These are phyloP conservation scores for Lepilemur ruficaudatus DNA, from an alignment of 2,797 vertebrate species.

Conservation along the genomic window DNA sequence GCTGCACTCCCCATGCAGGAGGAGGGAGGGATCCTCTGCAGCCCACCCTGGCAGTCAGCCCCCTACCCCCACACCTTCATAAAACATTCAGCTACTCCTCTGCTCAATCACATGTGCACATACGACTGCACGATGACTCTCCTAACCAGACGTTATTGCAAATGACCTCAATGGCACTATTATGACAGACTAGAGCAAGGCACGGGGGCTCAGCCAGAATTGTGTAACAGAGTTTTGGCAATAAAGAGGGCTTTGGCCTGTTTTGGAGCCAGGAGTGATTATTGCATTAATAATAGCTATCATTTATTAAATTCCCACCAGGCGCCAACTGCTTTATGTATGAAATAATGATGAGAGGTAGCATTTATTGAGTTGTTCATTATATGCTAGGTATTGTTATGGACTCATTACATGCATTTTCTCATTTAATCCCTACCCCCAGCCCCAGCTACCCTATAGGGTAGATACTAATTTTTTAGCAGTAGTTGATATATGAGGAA, in stretches of 20 bases:
- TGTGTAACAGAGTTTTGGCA: slow-evolving; percentile 5
- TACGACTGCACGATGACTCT: neutral
- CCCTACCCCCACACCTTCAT: neutral
- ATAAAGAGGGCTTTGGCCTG: neutral
- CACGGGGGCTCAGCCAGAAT: neutral
- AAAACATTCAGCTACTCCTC: neutral
- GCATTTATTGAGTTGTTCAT: neutral
- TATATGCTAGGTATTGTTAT: neutral
- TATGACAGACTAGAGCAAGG: neutral
- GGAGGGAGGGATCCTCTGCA: neutral
- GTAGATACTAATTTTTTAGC: neutral
- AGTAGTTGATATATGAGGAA: neutral
- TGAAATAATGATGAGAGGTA: neutral
- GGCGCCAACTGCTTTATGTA: slow-evolving; percentile 37
- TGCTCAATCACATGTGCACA: neutral
- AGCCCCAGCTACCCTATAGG: neutral
- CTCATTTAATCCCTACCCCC: neutral
- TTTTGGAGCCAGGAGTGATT: slow-evolving; percentile 37
- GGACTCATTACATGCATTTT: neutral
- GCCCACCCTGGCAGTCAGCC: neutral
- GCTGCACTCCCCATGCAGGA: neutral
- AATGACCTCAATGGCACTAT: neutral
- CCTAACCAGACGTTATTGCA: neutral
- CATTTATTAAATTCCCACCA: slow-evolving; percentile 39
- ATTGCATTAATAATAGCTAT: slow-evolving; percentile 35